Evolutionary conservation across 2,888 invertebrate genomes (phyloP).

Genomic region (Scrobipalpa costella): DNA sequence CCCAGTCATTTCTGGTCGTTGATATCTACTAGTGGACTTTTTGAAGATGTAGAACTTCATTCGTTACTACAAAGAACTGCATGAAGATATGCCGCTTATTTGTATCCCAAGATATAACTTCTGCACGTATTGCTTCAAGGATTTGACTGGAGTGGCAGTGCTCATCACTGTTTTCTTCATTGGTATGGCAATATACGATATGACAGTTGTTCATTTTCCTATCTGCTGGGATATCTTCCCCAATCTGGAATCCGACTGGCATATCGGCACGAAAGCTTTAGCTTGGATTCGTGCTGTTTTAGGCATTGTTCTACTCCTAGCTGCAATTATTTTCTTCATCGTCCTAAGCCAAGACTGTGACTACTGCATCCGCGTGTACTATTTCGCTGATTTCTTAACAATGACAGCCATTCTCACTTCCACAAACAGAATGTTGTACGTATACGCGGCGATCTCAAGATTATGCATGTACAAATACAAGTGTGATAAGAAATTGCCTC

Average conservation of each 20-base stretch:
- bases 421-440: not conserved
- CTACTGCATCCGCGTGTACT: not conserved
- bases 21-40: not conserved
- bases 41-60: not conserved
- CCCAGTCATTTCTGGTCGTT: not conserved
- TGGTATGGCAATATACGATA: slow-evolving; percentile 13
- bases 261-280: not conserved
- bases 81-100: not conserved
- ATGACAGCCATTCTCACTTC: not conserved
- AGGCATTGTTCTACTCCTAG: not conserved
- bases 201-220: slow-evolving; percentile 13
- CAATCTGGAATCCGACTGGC: not conserved
- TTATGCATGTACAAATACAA: not conserved
- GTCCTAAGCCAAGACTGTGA: not conserved
- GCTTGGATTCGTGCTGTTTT: not conserved
- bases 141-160: not conserved
- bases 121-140: slow-evolving; percentile 2
- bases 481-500: not conserved
- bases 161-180: not conserved
- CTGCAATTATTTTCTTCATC: not conserved
- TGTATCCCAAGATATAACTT: slow-evolving; percentile 5
- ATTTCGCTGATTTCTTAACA: not conserved
- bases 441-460: not conserved
- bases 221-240: slow-evolving; percentile 13
- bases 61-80: not conserved